Evolutionary conservation across 2,888 invertebrate genomes (phyloP).

Genomic region (Stenchaetothrips biformis): DNA sequence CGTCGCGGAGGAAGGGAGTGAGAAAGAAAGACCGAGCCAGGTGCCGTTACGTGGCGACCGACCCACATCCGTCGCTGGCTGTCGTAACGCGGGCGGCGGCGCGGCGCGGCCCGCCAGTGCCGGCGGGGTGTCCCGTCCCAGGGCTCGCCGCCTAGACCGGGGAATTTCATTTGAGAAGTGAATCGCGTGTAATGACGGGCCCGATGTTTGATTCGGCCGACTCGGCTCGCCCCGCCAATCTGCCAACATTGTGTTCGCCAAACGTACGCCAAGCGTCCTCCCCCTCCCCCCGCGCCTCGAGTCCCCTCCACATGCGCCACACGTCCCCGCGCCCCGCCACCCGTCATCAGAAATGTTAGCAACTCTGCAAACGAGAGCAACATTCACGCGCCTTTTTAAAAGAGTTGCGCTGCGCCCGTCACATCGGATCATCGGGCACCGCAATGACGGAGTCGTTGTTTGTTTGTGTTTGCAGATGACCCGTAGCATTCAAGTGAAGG

Average conservation of each 20-base stretch:
- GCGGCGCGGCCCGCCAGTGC: no score
- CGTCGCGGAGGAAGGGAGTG: neutral
- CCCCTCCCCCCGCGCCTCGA: no score
- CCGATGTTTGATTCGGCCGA: conserved; percentile 17
- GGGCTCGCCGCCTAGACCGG: neutral
- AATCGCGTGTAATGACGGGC: conserved; percentile 18
- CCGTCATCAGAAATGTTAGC: neutral
- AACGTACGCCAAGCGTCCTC: neutral
- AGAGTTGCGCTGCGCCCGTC: neutral
- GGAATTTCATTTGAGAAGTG: conserved; percentile 25
- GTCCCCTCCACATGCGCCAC: neutral
- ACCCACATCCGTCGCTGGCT: no score
- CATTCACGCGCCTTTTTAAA: neutral
- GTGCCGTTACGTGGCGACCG: no score
- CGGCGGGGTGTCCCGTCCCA: no score
- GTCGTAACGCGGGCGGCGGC: no score
- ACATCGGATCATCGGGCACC: neutral
- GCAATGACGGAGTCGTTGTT: neutral
- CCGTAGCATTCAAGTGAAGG: conserved; percentile 10
- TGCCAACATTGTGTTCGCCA: conserved; percentile 10
- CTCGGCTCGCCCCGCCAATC: neutral
- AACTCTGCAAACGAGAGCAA: neutral
- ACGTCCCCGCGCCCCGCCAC: neutral
- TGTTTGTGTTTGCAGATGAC: conserved; percentile 4
- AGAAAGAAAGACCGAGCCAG: neutral